Base-by-base conservation (phyloP, 2,797 vertebrate species). In the Psittacula echo region DNA sequence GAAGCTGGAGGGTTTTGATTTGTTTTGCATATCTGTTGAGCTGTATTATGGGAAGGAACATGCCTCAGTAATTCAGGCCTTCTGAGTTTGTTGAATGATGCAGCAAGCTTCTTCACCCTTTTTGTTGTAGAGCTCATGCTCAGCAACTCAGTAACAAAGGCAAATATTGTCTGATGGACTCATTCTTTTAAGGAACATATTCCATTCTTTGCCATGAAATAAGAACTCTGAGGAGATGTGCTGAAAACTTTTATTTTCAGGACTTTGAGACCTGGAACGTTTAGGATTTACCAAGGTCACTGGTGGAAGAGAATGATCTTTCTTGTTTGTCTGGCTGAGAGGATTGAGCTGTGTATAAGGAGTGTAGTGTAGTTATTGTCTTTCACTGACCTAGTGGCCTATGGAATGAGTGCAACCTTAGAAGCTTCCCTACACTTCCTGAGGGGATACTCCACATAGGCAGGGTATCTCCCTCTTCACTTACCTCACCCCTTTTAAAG, bases 371-470 rank as follows among this genome's bases (percentile, higher is more conserved):
- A 71, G 47, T 72, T 37, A 61, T 15, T 17, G 32, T 23, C 34
- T 84, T 81, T 54, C 44, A 39, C n/a, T 48, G 58, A 37, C 19
- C 19, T 18, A 30, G 51, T 7, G 10, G 56, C 42, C 34, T 37
- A 58, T 24, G 3, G 20, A 42, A 48, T 5, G 9, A 53, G 48
- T 42, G 66, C 22, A 75, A 27, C 21, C 7, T 13, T 10, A 12
- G 39, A 48, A 37, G 23, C 23, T 73, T 71, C 39, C 60, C 27
- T 39, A 1, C 39, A 10, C 18, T 70, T 79, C 19, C 54, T 9
- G n/a, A 62, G 41, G 61, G 53, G 11, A 5, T 64, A 27, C 39
- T 72, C 34, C 71, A 30, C 0, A 0, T 21, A 44, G 44, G 60
- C 3, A 11, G 30, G 21, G 6, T 15, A 2, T 50, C 9, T 64